Conservation (phyloP, 2,888 invertebrate species). For the Branchipolynoe longqiensis region DNA sequence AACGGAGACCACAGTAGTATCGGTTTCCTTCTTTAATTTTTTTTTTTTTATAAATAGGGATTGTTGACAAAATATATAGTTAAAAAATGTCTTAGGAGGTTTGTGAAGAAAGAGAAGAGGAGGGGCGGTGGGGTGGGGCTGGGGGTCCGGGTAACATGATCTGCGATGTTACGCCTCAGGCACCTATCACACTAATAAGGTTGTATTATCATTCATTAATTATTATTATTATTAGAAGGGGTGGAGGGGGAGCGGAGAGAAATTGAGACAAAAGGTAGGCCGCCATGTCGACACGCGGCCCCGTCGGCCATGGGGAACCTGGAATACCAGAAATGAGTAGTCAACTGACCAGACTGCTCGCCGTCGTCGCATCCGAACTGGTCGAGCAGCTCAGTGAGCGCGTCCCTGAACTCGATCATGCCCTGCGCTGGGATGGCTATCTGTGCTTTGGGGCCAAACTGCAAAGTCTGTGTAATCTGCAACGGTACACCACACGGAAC, state of each 20-base stretch:
- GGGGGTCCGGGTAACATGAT: too few species aligned
- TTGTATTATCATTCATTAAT: too few species aligned
- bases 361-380: conserved; percentile 80
- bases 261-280: conserved; percentile 42
- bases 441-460: conserved; percentile 87
- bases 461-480: conserved; percentile 94
- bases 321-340: conserved; percentile 49
- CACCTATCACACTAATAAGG: conserved; percentile 8
- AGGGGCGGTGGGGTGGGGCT: too few species aligned
- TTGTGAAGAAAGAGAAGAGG: neutral
- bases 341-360: conserved; percentile 69
- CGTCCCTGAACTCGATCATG: conserved; percentile 98
- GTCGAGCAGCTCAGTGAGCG: conserved; percentile 89
- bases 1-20: too few species aligned
- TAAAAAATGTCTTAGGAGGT: neutral
- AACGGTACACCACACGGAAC: conserved; percentile 58
- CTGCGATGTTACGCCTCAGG: conserved; percentile 26
- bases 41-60: neutral
- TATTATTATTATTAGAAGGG: neutral
- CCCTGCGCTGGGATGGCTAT: conserved; percentile 99
- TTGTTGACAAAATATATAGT: neutral
- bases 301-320: conserved; percentile 39
- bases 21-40: too few species aligned
- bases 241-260: conserved; percentile 26
- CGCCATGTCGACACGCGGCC: conserved; percentile 34